phyloP scores from a whole-genome alignment of 2,888 invertebrate species.

The Hirtodrosophila trivittata region DNA sequence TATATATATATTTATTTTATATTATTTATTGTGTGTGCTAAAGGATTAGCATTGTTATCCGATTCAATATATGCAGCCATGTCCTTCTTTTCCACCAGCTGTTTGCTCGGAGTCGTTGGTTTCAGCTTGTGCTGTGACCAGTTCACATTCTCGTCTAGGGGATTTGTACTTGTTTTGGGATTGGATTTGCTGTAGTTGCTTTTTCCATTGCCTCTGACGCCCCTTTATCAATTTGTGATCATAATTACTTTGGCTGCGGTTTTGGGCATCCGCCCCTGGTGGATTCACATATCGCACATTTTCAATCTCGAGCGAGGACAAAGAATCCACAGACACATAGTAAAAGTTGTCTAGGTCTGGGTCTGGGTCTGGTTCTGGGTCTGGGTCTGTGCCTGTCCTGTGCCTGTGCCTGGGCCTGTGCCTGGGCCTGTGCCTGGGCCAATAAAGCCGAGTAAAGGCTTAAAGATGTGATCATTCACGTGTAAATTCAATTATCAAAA shows the following conservation, averaged over 20 bases:
- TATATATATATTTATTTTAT: no score
- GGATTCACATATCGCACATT: constrained; percentile 45
- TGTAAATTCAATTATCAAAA: constrained; percentile 82
- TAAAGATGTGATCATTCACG: constrained; percentile 80
- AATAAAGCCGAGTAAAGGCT: constrained; percentile 61
- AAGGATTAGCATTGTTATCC: no score
- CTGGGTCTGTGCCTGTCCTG: not conserved
- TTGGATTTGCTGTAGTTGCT: not conserved
- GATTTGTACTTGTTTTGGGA: not conserved
- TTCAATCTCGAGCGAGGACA: constrained; percentile 51
- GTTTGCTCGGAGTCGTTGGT: no score
- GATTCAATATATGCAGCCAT: no score
- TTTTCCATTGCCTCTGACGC: constrained; percentile 1
- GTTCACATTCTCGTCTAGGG: no score
- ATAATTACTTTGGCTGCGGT: constrained; percentile 65
- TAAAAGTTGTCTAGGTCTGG: constrained; percentile 5
- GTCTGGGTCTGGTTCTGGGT: not conserved
- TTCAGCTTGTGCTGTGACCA: no score
- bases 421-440: constrained; percentile 12
- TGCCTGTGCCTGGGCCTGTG: not conserved
- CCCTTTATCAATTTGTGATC: constrained; percentile 71
- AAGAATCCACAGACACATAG: constrained; percentile 11
- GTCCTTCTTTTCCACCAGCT: no score
- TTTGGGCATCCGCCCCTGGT: constrained; percentile 41
- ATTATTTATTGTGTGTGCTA: no score